These are phyloP conservation scores for Bucorvus abyssinicus DNA, from an alignment of 2,797 vertebrate genomes.

Conservation along the genomic window DNA sequence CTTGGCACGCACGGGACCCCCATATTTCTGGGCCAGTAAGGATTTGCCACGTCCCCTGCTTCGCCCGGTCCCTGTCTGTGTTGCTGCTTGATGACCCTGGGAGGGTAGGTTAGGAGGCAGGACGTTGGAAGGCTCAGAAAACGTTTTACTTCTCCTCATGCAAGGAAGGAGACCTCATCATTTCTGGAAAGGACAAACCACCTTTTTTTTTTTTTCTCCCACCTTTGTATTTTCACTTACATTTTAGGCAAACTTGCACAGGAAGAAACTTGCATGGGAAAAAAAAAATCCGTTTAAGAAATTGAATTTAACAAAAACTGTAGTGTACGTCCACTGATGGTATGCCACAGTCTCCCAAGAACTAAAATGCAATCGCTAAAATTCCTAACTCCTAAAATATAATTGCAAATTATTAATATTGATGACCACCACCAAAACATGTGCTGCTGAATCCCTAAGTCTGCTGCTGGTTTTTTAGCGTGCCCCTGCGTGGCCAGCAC, in stretches of 20 bases:
- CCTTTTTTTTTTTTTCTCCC: not conserved
- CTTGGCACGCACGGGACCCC: not conserved
- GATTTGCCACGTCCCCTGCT: not conserved
- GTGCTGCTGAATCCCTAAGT: not conserved
- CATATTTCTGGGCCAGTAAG: not conserved
- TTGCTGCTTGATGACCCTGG: not conserved
- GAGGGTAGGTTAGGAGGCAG: fast-evolving
- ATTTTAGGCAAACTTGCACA: not conserved
- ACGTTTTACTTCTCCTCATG: not conserved
- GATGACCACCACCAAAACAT: not conserved
- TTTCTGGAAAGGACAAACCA: not conserved
- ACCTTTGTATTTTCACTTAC: not conserved
- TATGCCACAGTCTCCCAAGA: not conserved
- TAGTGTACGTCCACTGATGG: not conserved
- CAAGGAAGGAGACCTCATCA: not conserved
- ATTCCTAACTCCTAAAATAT: not conserved
- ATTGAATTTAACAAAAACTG: not conserved
- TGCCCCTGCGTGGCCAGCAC: fast-evolving
- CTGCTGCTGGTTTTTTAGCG: not conserved
- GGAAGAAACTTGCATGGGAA: not conserved
- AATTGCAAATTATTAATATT: not conserved
- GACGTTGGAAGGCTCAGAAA: not conserved
- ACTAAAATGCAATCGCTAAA: not conserved
- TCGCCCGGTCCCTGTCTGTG: not conserved
- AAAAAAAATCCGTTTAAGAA: not conserved